Evolutionary conservation across 2,113 vertebrate genomes (phyloP).

Genomic region (Pachypanchax playfairii): DNA sequence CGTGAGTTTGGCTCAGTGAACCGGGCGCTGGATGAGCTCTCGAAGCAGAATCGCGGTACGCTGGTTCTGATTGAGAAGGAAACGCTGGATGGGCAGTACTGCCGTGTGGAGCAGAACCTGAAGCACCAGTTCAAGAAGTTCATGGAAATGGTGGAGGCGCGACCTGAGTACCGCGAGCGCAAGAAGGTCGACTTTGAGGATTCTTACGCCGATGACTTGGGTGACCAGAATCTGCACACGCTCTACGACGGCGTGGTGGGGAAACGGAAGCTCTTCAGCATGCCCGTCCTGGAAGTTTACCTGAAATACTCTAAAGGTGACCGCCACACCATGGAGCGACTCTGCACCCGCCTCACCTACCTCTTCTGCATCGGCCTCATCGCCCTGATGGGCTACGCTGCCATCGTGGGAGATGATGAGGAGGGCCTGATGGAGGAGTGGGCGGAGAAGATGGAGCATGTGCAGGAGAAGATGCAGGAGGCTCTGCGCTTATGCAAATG

Average conservation of each 20-base stretch:
- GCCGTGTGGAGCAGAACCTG: conserved; percentile 78
- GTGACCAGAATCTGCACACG: conserved; percentile 83
- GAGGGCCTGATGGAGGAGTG: conserved; percentile 78
- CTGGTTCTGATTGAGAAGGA: conserved; percentile 79
- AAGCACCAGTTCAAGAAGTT: conserved; percentile 81
- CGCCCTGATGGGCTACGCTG: conserved; percentile 79
- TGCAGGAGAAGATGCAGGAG: conserved; percentile 80
- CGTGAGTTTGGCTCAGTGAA: conserved; percentile 76
- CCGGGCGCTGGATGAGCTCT: conserved; percentile 72
- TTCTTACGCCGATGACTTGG: conserved; percentile 73
- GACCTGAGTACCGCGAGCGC: conserved; percentile 48
- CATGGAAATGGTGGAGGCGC: conserved; percentile 80
- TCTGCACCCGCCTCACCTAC: conserved; percentile 80
- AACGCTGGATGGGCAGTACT: conserved; percentile 79
- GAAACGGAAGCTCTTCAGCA: conserved; percentile 79
- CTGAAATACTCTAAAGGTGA: conserved; percentile 75
- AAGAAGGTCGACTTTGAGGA: conserved; percentile 73
- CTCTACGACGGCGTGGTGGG: conserved; percentile 83
- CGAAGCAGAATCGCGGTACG: conserved; percentile 65
- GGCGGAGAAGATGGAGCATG: conserved; percentile 77
- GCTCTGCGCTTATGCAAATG: conserved; percentile 74
- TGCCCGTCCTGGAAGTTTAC: conserved; percentile 80
- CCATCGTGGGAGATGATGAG: conserved; percentile 79
- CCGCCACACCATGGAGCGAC: conserved; percentile 73
- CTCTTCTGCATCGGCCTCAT: conserved; percentile 85